phyloP scores from a whole-genome alignment of 2,888 invertebrate species.

The Drosophila aldrichi region DNA sequence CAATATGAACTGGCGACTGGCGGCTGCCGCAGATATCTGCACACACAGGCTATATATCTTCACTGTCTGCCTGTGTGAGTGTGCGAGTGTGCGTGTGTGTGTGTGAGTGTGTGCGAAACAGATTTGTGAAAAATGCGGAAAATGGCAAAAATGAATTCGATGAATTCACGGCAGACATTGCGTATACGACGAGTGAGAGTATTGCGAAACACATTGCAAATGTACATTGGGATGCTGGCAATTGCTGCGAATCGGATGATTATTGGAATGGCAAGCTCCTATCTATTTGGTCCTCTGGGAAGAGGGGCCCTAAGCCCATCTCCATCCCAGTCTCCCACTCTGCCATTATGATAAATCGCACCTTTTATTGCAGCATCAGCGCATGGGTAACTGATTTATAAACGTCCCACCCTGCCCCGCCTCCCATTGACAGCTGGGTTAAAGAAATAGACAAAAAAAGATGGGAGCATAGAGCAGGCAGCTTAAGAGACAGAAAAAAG shows the following conservation, averaged over 20 bases:
- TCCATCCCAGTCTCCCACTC: conserved; percentile 8
- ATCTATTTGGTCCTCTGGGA: conserved; percentile 1
- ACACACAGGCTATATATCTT: conserved; percentile 53
- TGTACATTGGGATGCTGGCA: conserved; percentile 48
- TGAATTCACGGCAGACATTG: conserved; percentile 62
- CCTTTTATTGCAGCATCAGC: conserved; percentile 81
- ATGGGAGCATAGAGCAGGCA: conserved; percentile 7
- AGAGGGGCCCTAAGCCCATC: background rate
- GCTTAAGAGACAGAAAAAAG: conserved; percentile 7
- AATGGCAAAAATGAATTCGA: conserved; percentile 79
- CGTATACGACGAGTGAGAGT: conserved; percentile 39
- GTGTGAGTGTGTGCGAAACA: conserved; percentile 58
- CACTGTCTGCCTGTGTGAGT: conserved; percentile 14
- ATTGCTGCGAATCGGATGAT: conserved; percentile 45
- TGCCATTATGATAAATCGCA: conserved; percentile 80
- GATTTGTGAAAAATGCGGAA: conserved; percentile 81
- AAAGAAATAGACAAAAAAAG: conserved; percentile 46
- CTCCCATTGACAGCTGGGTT: conserved; percentile 18
- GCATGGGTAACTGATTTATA: conserved; percentile 78
- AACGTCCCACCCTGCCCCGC: conserved; percentile 30
- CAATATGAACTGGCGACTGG: conserved; percentile 80
- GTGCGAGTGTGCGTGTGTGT: conserved; percentile 9
- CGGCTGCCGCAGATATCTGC: conserved; percentile 75
- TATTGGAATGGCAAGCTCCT: conserved; percentile 9
- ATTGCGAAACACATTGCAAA: conserved; percentile 63